phyloP scores from a whole-genome alignment of 35 echinoderm and acorn worm genomes.

The Chiridota heheva region DNA sequence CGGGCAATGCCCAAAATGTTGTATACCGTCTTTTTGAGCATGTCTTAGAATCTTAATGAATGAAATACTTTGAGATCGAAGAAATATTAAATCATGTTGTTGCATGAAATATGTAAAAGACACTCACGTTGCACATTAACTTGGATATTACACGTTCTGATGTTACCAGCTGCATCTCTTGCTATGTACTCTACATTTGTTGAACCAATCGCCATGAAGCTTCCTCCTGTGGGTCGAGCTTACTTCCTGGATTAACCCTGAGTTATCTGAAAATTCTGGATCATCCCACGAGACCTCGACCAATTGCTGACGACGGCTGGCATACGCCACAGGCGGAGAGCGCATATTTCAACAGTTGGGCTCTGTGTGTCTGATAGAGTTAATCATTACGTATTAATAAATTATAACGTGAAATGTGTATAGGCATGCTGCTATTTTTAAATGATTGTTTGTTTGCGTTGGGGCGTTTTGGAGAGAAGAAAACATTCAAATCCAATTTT shows the following conservation, averaged over 20 bases:
- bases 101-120: background rate
- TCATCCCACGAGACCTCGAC: constrained; percentile 57
- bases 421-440: background rate
- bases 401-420: background rate
- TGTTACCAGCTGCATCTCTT: constrained; percentile 72
- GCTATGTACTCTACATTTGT: constrained; percentile 83
- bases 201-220: constrained; percentile 49
- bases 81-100: too few relatives aligned
- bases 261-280: constrained; percentile 88
- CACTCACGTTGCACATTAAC: constrained; percentile 79
- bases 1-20: too few relatives aligned
- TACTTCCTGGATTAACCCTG: constrained; percentile 45
- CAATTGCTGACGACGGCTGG: background rate
- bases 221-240: constrained; percentile 44
- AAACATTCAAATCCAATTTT: constrained; percentile 5
- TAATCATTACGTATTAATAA: background rate
- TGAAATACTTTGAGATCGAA: too few relatives aligned
- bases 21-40: too few relatives aligned
- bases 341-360: constrained; percentile 59
- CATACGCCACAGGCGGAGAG: constrained; percentile 47
- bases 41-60: too few relatives aligned
- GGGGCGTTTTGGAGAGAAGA: background rate
- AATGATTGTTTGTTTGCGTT: background rate
- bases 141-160: constrained; percentile 48
- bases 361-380: constrained; percentile 56